Evolutionary conservation across 2,113 vertebrate genomes (phyloP), one percentile per base, ranked within the genome.

Genomic region (Heterocephalus glaber): DNA sequence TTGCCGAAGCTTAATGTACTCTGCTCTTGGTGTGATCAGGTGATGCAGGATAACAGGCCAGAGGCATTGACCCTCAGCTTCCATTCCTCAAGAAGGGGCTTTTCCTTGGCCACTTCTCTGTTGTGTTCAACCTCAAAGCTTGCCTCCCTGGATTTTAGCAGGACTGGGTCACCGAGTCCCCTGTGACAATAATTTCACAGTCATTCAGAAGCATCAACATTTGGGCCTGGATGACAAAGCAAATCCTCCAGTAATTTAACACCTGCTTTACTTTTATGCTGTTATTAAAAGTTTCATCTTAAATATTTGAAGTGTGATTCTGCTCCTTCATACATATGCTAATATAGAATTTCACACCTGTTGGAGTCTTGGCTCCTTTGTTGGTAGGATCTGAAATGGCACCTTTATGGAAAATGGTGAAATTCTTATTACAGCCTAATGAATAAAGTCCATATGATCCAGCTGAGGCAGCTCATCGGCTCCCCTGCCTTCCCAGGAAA

Each of bases 261-360:
- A 96, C 95, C 94, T 96, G 93, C 95, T 98, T 97, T 97, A 87
- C 83, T 97, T 89, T 94, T 95, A 61, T 95, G 85, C 13, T 81
- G 41, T 65, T 97, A 97, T 86, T 86, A 97, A 97, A 88, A 84
- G 76, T 81, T 97, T 97, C 90, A 96, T 93, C 96, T 97, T 97
- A 96, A 97, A 97, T 96, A 97, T 96, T 84, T 83, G 81, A 96
- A 81, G 41, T 86, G 35, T 93, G 90, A 93, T 89, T 97, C 95
- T 96, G 74, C 76, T 92, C 80, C 93, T 94, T 94, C 81, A 77
- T 96, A 90, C 88, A 97, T 77, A 91, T 90, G 91, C 54, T 94
- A 97, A 95, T 97, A 63, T 81, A 84, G 79, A 97, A 97, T 86
- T 96, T 97, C 93, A 92, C 93, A 97, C 97, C 96, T 97, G 95